phyloP scores from a whole-genome alignment of 1,140 invertebrate species.

The Drosophila pallidifrons region DNA sequence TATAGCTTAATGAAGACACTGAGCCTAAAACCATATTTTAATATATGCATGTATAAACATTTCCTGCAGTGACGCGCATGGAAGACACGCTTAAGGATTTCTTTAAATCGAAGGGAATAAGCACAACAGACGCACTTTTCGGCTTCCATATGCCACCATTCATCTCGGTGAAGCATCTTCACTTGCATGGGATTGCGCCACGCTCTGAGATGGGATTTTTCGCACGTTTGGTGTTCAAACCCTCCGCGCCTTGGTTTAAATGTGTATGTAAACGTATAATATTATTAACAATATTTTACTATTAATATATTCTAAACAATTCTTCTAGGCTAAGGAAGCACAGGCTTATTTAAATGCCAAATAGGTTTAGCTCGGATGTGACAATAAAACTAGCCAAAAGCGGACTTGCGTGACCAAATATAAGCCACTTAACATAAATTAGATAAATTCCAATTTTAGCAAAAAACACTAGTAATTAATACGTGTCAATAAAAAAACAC shows the following conservation, averaged over 20 bases:
- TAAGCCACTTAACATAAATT: neutral
- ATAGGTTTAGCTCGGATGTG: neutral
- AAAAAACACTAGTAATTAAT: too few species aligned
- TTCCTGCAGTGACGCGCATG: slow-evolving; percentile 23
- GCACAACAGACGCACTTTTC: slow-evolving; percentile 87
- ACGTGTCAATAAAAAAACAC: too few species aligned
- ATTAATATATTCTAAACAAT: neutral
- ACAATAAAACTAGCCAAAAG: neutral
- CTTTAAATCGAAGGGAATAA: slow-evolving; percentile 82
- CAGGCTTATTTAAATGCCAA: slow-evolving; percentile 6
- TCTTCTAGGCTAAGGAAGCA: slow-evolving; percentile 7
- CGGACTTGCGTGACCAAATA: neutral
- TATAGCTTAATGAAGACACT: too few species aligned
- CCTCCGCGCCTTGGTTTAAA: slow-evolving; percentile 93
- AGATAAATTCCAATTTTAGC: neutral
- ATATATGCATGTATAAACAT: neutral
- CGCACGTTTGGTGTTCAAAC: slow-evolving; percentile 89
- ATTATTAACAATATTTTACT: neutral
- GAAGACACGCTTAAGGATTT: slow-evolving; percentile 48
- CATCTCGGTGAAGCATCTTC: slow-evolving; percentile 92
- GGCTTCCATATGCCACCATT: slow-evolving; percentile 98
- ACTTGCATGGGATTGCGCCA: slow-evolving; percentile 95
- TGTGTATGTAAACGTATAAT: slow-evolving; percentile 87
- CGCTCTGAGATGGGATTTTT: slow-evolving; percentile 91
- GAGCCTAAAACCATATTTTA: neutral